Evolutionary conservation across 2,888 invertebrate genomes (phyloP), one percentile per base, ranked within the genome.

Genomic region (Melinaea menophilus): DNA sequence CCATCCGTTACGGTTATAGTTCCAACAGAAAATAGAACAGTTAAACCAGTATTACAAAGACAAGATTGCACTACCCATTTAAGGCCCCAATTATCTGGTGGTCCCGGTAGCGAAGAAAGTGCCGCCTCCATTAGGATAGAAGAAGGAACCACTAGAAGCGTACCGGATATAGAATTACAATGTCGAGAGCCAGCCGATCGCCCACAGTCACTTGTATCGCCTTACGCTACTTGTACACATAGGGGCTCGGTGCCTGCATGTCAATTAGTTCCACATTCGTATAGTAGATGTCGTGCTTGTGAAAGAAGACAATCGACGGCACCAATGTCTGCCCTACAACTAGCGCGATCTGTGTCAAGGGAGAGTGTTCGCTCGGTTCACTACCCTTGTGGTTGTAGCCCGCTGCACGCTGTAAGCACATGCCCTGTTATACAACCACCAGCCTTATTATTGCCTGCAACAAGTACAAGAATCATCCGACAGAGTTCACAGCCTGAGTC

Each of bases 401-500:
- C 87, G 58, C 80, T 89, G 70, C 89, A 87, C 75, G 85, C 91
- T 71, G 88, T 92, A 79, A 85, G 94, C 82, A 93, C 94, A 62
- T 94, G 94, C 78, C 93, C 94, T 70, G 92, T 92, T 70, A 92
- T 93, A 74, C 92, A 93, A 79, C 94, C 94, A 68, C 95, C 95
- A 63, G 93, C 94, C 62, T 93, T 95, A 71, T 90, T 95, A 72
- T 92, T 95, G 67, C 95, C 95, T 64, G 92, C 94, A 61, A 93
- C 94, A 72, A 93, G 94, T 82, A 92, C 93, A 73, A 93, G 96
- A 81, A 97, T 97, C 80, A 96, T 97, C 81, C 94, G 97, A 61
- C 97, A 96, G 92, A 96, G 96, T 84, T 96, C 95, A 72, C 96
- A 96, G 81, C 96, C 96, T 70, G 96, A 96, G 88, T 94, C 95